Base-by-base conservation (phyloP, 2,888 invertebrate genomes). In the Automeris io region DNA sequence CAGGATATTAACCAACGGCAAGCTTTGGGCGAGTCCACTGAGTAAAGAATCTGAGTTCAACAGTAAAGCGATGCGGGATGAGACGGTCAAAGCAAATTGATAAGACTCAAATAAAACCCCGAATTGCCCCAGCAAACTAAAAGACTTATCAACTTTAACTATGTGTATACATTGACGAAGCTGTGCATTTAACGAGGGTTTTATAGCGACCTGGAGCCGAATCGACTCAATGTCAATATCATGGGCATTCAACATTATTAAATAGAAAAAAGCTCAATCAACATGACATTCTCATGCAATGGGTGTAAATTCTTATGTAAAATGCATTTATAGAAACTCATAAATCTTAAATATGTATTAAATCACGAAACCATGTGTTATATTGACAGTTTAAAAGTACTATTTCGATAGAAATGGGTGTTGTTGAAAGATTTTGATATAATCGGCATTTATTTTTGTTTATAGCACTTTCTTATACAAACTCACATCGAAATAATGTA, bases 191-290 rank as follows among this genome's bases (percentile, higher is more conserved):
- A 73, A 82, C 70, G 76, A 68, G 61, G 51, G 54, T 81, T 81
- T 81, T 79, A 81, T 68, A 59, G 59, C 46, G 60, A 69, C 54
- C 67, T 63, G 79, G 78, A 76, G 75, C 76, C 77, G 55, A 19
- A 54, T 57, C 61, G 67, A 70, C 69, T 70, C 64, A 69, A 59
- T 54, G 55, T 36, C 60, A 43, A 43, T 40, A 46, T 45, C 37
- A 45, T 32, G 35, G 41, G 37, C 31, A 41, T 35, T 47, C 48
- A 49, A 23, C 19, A 16, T 50, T 49, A 47, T 41, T 42, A 49
- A 51, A 55, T 31, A 33, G 35, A 48, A 44, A 44, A 35, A 43
- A 31, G 32, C 29, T 13, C 37, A 33, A 34, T n/a, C 26, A 31
- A 6, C 19, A 18, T 13, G 42, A 8, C 7, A 12, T 2, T 29